Evolutionary conservation across 1,140 invertebrate species (phyloP).

Genomic region (Panagrolaimus sp.): DNA sequence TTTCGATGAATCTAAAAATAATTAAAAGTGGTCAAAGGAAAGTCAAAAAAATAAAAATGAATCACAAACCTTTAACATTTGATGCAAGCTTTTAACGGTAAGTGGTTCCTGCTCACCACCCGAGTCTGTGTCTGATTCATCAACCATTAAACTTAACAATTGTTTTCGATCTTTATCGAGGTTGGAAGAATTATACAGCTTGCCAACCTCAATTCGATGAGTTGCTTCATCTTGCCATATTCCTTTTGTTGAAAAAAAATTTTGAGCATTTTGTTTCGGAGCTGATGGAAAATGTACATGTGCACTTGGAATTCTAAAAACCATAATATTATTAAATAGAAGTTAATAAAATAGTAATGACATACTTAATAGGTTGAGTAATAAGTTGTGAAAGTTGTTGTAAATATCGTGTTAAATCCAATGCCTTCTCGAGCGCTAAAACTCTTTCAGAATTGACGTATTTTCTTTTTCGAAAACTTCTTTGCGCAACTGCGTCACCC

Average conservation of each 20-base stretch:
- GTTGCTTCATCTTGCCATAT: slow-evolving; percentile 26
- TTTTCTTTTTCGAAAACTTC: slow-evolving; percentile 20
- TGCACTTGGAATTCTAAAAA: slow-evolving; percentile 44
- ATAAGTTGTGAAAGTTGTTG: slow-evolving; percentile 42
- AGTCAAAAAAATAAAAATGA: background rate
- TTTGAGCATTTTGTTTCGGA: slow-evolving; percentile 33
- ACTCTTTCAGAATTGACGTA: slow-evolving; percentile 24
- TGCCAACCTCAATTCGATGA: slow-evolving; percentile 32
- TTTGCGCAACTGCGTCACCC: slow-evolving; percentile 7
- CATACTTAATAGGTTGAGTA: slow-evolving; percentile 48
- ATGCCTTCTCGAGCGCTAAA: slow-evolving; percentile 28
- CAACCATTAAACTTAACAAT: slow-evolving; percentile 43
- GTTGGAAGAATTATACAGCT: slow-evolving; percentile 35
- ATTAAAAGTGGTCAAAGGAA: background rate
- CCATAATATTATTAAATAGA: background rate
- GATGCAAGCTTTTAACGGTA: slow-evolving; percentile 40
- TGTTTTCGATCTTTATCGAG: slow-evolving; percentile 40
- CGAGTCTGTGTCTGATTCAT: slow-evolving; percentile 50
- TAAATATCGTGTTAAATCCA: slow-evolving; percentile 49
- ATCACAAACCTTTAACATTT: slow-evolving; percentile 32
- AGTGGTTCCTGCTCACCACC: slow-evolving; percentile 39
- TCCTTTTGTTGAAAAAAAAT: slow-evolving; percentile 41
- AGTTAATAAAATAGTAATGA: background rate
- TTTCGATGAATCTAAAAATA: slow-evolving; percentile 37
- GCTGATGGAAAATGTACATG: slow-evolving; percentile 24